Evolutionary conservation across 37 sponge, comb jelly and placozoan species (phyloP), one percentile per base, ranked within the genome.

Genomic region (Lycopodina hypogea): DNA sequence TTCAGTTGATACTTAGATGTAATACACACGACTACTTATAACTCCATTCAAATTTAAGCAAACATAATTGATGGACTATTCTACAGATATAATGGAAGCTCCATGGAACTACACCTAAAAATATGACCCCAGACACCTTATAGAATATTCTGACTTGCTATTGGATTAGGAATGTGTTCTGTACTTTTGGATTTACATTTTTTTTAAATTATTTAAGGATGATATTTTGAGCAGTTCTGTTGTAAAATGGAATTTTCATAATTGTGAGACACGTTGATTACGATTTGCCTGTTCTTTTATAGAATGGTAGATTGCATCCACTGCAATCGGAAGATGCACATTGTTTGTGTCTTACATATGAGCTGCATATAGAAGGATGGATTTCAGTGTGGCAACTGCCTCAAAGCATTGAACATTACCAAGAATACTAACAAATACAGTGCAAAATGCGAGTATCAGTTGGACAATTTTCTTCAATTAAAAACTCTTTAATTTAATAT

Each of bases 331-430:
- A 26, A 68, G 41, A 79, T 93, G 74, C 99, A 98, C 82, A 77
- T 76, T 65, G 86, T 96, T 17, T 98, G 99, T 87, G 96, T 93
- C 3, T 89, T 96, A 48, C 87, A 93, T 84, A 60, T 85, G 36
- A 93, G 88, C 21, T 26, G 35, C 55, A 91, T 97, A 60, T 92
- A 80, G 83, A 72, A 83, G 23, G 85, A 84, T 8, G 95, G 93
- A 35, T 97, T 72, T 75, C 92, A 88, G 71, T 94, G 95, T 56
- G 63, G 67, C 32, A 41, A 24, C 65, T 94, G 95, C 60, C 69
- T 91, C 56, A 88, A 52, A 37, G 33, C 45, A 34, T 39, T 59
- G 41, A 72, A 69, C 9, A 66, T 21, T 7, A 37, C 40, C 3
- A 75, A 70, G 64, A 87, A 74, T 56, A 89, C 84, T 14, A 94